Evolutionary conservation across 30 jellyfish, hydroid and myxozoan species (phyloP), one percentile per base, ranked within the genome.

Genomic region (Turritopsis dohrnii): DNA sequence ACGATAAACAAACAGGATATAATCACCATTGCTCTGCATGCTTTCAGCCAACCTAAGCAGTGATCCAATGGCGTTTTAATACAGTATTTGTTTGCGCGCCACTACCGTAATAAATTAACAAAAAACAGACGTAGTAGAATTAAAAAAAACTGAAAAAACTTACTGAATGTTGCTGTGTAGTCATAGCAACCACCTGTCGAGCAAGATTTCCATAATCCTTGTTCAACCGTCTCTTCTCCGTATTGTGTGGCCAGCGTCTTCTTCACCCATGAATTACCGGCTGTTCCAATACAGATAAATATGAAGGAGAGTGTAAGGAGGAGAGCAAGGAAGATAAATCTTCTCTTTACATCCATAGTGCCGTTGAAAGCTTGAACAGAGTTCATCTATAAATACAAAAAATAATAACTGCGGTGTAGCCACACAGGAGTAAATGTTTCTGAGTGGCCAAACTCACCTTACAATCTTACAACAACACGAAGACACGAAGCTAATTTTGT

Each of bases 1-100:
- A 69, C 31, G 28, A 69, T 69, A 27, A 27, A 23, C 30, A 69
- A 69, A 19, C 77, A 69, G 30, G 77, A 69, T 27, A 69, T n/a
- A 7, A 69, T 69, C 77, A 69, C 77, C 77, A 69, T 69, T 23
- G 77, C 77, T 27, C 77, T 69, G 77, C 77, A 69, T 69, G 77
- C 28, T 69, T 27, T 69, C 77, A 69, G 9, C 77, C 77, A 69
- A 21, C 31, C 77, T 69, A 69, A 69, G 19, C 77, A 69, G 19
- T 17, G 19, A 41, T 3, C 13, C 60, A 41, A 3, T 13, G 13
- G 60, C 13, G 5, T 41, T 41, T 41, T 13, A 41, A 41, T 41
- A 5, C 60, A 3, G 9, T 41, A 41, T 41, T 41, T 41, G 60
- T n/a, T n/a, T n/a, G n/a, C n/a, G n/a, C n/a, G n/a, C n/a, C n/a